Evolutionary conservation across 2,888 invertebrate genomes (phyloP).

Genomic region (Brachyptera putata): DNA sequence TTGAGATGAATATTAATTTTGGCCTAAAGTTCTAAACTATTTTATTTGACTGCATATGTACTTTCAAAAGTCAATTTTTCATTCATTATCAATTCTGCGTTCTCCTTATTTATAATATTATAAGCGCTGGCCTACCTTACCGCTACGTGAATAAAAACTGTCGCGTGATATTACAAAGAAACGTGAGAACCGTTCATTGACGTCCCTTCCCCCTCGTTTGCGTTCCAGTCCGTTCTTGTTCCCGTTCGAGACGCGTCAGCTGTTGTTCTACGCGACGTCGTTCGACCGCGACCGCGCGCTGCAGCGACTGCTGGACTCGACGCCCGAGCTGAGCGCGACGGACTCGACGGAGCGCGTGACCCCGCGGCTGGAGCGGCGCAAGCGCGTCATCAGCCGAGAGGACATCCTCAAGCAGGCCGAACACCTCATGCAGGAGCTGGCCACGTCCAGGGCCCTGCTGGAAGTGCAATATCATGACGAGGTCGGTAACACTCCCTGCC

Average conservation of each 20-base stretch:
- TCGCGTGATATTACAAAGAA: too few species aligned
- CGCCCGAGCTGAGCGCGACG: slow-evolving; percentile 72
- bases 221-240: slow-evolving; percentile 83
- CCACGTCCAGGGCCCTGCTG: slow-evolving; percentile 83
- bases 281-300: slow-evolving; percentile 97
- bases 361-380: slow-evolving; percentile 87
- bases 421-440: slow-evolving; percentile 89
- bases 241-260: slow-evolving; percentile 95
- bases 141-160: too few species aligned
- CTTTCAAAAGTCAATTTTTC: too few species aligned
- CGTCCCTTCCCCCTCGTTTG: slow-evolving; percentile 10
- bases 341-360: slow-evolving; percentile 86
- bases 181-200: too few species aligned
- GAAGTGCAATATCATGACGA: slow-evolving; percentile 73
- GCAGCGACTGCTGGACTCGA: slow-evolving; percentile 88
- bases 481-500: slow-evolving; percentile 35
- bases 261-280: slow-evolving; percentile 94
- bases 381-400: slow-evolving; percentile 82
- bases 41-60: too few species aligned
- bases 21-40: too few species aligned
- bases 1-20: too few species aligned
- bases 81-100: too few species aligned
- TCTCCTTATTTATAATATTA: too few species aligned
- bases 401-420: slow-evolving; percentile 94
- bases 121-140: too few species aligned